phyloP scores from a whole-genome alignment of 1,140 invertebrate species.

The Eulimnadia texana region DNA sequence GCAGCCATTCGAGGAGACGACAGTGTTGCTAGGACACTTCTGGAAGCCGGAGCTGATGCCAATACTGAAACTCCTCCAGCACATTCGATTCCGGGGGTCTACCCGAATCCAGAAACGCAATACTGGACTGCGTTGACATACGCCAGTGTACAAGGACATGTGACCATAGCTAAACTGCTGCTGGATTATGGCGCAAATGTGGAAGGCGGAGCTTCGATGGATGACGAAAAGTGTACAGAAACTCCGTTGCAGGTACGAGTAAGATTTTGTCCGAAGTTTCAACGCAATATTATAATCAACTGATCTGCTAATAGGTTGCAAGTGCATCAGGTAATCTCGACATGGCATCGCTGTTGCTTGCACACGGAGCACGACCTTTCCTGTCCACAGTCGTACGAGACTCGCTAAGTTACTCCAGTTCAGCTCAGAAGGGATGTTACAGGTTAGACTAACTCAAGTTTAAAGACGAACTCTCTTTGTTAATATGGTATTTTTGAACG shows the following conservation, averaged over 20 bases:
- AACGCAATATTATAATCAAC: background rate
- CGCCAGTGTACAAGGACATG: slow-evolving; percentile 41
- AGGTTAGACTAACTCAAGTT: slow-evolving; percentile 31
- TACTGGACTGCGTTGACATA: slow-evolving; percentile 64
- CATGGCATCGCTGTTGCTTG: slow-evolving; percentile 58
- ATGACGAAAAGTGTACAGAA: slow-evolving; percentile 68
- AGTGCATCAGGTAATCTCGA: slow-evolving; percentile 65
- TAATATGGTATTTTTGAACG: too few relatives aligned
- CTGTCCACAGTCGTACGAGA: slow-evolving; percentile 67
- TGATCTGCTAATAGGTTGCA: slow-evolving; percentile 35
- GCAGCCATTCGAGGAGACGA: slow-evolving; percentile 65
- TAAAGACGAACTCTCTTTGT: too few relatives aligned
- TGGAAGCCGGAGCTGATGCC: slow-evolving; percentile 60
- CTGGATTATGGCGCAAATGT: slow-evolving; percentile 63
- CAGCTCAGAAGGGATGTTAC: slow-evolving; percentile 68
- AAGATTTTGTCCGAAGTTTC: background rate
- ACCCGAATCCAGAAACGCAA: slow-evolving; percentile 49
- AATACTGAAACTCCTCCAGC: slow-evolving; percentile 49
- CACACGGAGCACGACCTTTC: slow-evolving; percentile 72
- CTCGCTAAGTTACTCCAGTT: slow-evolving; percentile 64
- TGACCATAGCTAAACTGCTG: slow-evolving; percentile 39
- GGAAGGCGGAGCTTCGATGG: slow-evolving; percentile 61
- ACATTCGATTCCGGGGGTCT: slow-evolving; percentile 27
- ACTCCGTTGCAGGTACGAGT: slow-evolving; percentile 59
- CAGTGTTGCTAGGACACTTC: slow-evolving; percentile 43